Evolutionary conservation across 2,888 invertebrate species (phyloP).

Genomic region (Mesoligia furuncula): DNA sequence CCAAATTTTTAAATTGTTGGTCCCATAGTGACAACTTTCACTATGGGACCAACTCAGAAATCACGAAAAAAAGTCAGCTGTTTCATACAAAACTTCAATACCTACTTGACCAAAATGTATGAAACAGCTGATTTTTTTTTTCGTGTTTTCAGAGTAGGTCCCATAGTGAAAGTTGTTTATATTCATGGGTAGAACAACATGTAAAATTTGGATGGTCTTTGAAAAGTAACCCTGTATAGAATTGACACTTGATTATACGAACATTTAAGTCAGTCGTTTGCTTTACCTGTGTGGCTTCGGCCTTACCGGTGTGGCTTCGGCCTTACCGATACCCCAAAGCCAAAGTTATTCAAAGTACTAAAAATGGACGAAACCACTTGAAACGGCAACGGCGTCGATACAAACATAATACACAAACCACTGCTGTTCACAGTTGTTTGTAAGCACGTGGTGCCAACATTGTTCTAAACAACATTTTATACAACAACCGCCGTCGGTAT

Average conservation of each 20-base stretch:
- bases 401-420: constrained; percentile 30
- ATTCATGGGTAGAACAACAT: no score
- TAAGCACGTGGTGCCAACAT: constrained; percentile 51
- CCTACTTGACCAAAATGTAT: no score
- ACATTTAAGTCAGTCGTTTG: neutral
- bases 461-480: constrained; percentile 55
- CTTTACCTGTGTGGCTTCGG: neutral
- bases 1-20: no score
- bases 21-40: no score
- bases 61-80: no score
- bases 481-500: constrained; percentile 21
- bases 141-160: no score
- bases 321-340: constrained; percentile 4
- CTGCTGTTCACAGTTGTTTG: constrained; percentile 27
- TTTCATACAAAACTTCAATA: no score
- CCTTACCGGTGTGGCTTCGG: neutral
- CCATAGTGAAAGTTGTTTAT: no score
- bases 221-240: no score
- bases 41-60: no score
- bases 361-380: constrained; percentile 34
- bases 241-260: neutral
- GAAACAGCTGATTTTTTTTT: no score
- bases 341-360: constrained; percentile 29
- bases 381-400: constrained; percentile 22
- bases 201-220: no score